A percentile compares a stretch with the other conserved stretches of the same genome.
Conservation (phyloP, 2,113 vertebrate species). For the Psophia crepitans region DNA sequence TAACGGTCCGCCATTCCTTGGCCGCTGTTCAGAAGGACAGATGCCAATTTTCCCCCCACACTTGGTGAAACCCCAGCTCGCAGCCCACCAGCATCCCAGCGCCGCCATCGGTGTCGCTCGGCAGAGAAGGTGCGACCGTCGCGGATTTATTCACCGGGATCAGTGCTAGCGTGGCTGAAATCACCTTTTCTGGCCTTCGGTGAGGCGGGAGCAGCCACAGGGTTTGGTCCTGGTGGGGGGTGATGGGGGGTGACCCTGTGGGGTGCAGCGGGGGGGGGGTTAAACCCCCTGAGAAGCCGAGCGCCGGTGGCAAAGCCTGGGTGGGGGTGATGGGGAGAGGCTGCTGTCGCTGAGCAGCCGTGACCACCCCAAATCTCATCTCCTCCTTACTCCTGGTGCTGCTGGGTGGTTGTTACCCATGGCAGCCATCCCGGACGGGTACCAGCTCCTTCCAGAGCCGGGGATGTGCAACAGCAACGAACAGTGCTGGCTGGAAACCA, state of each 20-base stretch:
- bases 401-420: background rate
- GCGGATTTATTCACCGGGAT: background rate
- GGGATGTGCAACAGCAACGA: background rate
- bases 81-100: background rate
- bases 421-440: background rate
- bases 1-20: background rate
- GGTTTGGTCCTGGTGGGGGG: background rate
- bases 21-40: background rate
- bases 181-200: background rate
- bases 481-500: background rate
- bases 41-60: background rate
- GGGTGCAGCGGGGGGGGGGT: fast-evolving
- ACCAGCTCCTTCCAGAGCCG: background rate
- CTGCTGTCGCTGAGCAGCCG: background rate
- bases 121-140: background rate
- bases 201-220: background rate
- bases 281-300: background rate
- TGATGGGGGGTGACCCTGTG: background rate
- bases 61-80: background rate
- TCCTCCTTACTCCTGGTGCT: background rate
- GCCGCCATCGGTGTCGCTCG: background rate
- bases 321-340: background rate
- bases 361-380: background rate
- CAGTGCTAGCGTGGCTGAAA: background rate
- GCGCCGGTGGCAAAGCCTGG: fast-evolving